Percentiles rank a stretch among this genome's conserved stretches.
Evolutionary conservation across 2,113 vertebrate genomes (phyloP).

Genomic region (Pelvicachromis taeniatus): DNA sequence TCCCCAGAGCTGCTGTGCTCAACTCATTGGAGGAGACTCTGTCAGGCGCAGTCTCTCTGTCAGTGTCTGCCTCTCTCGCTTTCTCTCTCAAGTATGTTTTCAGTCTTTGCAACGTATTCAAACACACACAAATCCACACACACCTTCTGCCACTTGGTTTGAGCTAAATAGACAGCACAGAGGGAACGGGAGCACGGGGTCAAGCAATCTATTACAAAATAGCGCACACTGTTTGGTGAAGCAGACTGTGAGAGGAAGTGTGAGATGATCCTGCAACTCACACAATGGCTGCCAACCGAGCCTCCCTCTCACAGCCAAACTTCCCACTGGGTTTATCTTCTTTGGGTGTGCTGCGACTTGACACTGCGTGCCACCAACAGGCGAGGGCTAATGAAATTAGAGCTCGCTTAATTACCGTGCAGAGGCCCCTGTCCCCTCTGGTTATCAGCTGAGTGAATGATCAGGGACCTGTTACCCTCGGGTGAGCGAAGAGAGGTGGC

Average conservation of each 20-base stretch:
- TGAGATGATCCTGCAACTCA: conserved; percentile 1
- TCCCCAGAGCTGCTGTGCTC: conserved; percentile 43
- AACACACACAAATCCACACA: conserved; percentile 40
- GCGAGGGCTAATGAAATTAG: conserved; percentile 75
- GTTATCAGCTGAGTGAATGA: conserved; percentile 66
- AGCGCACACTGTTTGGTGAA: conserved; percentile 25
- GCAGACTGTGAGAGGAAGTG: conserved; percentile 3
- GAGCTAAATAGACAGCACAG: conserved; percentile 29
- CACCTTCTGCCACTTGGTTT: conserved; percentile 32
- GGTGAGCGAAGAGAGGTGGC: conserved; percentile 35
- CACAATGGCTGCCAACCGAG: conserved; percentile 29
- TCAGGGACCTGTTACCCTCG: conserved; percentile 46
- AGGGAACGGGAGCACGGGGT: conserved; percentile 9
- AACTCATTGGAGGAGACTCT: conserved; percentile 1
- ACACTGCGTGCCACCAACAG: conserved; percentile 62
- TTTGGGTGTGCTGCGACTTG: conserved; percentile 58
- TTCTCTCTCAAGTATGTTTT: conserved; percentile 52
- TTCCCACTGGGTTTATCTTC: conserved; percentile 59
- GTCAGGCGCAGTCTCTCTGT: neutral
- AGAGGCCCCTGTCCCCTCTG: conserved; percentile 61
- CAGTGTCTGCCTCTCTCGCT: conserved; percentile 14
- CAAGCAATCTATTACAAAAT: conserved; percentile 25
- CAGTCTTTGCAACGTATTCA: conserved; percentile 13
- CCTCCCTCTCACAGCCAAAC: conserved; percentile 27
- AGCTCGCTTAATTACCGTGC: conserved; percentile 68